These are phyloP conservation scores for Drosophila parvula DNA, from an alignment of 1,140 invertebrate genomes.

Conservation along the genomic window DNA sequence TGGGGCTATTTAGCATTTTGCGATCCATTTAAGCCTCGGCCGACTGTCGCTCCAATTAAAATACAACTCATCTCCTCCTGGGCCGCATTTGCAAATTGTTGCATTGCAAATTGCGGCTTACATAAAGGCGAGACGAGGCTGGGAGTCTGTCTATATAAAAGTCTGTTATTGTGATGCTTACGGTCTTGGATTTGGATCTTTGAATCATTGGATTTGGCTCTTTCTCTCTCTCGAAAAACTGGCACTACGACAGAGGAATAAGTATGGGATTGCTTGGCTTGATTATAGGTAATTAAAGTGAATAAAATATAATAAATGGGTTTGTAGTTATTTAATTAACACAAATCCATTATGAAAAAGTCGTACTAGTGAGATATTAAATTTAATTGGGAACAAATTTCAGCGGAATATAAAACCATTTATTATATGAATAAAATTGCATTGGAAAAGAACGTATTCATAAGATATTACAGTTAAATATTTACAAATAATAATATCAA, in stretches of 20 bases:
- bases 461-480: too few species aligned
- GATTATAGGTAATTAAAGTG: not conserved
- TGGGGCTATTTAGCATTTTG: conserved; percentile 37
- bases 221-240: conserved; percentile 2
- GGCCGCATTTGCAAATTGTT: conserved; percentile 72
- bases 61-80: conserved; percentile 80
- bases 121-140: conserved; percentile 43
- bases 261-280: not conserved
- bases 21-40: conserved; percentile 43
- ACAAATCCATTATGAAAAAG: not conserved
- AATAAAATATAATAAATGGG: too few species aligned
- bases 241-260: conserved; percentile 2
- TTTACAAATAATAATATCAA: too few species aligned
- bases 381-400: not conserved
- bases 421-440: too few species aligned
- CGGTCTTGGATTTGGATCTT: conserved; percentile 5
- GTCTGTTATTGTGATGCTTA: conserved; percentile 36
- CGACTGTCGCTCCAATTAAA: conserved; percentile 70
- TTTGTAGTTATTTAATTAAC: not conserved
- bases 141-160: not conserved
- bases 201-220: not conserved
- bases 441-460: too few species aligned
- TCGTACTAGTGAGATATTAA: not conserved
- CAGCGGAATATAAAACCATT: too few species aligned
- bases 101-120: conserved; percentile 61